phyloP scores from a whole-genome alignment of 2,113 vertebrate genomes.

The Hippocampus guttulatus region DNA sequence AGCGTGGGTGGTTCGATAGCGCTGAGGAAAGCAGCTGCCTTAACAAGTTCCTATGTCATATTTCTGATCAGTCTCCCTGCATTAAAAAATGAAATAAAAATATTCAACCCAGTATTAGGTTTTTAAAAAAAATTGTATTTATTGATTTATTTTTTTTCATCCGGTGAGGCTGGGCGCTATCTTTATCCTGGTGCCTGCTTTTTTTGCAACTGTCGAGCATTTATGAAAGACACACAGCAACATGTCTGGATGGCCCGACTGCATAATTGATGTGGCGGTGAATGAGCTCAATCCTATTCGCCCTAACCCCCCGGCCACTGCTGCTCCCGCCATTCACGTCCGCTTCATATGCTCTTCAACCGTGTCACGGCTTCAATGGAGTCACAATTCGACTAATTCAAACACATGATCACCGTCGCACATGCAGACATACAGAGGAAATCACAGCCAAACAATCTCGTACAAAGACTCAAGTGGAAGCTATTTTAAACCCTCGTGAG shows the following conservation, averaged over 20 bases:
- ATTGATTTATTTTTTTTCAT: neutral
- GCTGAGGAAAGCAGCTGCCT: conserved; percentile 53
- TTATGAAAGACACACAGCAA: conserved; percentile 61
- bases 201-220: conserved; percentile 14
- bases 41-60: conserved; percentile 57
- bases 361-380: conserved; percentile 40
- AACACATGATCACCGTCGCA: conserved; percentile 7
- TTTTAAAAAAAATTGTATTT: too few species aligned
- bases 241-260: conserved; percentile 50
- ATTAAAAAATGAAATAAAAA: too few species aligned
- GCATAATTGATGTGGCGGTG: conserved; percentile 61
- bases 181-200: neutral
- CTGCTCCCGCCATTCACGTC: neutral
- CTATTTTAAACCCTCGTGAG: too few species aligned
- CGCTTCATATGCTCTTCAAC: conserved; percentile 20
- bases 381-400: conserved; percentile 21
- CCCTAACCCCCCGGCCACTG: neutral
- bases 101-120: conserved; percentile 34
- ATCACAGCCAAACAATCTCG: neutral
- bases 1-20: conserved; percentile 46
- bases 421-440: neutral
- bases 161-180: conserved; percentile 20
- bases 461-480: neutral
- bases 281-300: conserved; percentile 44
- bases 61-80: conserved; percentile 52